Evolutionary conservation across 2,113 vertebrate genomes (phyloP), one percentile per base, ranked within the genome.

Genomic region (Bostrychus sinensis): DNA sequence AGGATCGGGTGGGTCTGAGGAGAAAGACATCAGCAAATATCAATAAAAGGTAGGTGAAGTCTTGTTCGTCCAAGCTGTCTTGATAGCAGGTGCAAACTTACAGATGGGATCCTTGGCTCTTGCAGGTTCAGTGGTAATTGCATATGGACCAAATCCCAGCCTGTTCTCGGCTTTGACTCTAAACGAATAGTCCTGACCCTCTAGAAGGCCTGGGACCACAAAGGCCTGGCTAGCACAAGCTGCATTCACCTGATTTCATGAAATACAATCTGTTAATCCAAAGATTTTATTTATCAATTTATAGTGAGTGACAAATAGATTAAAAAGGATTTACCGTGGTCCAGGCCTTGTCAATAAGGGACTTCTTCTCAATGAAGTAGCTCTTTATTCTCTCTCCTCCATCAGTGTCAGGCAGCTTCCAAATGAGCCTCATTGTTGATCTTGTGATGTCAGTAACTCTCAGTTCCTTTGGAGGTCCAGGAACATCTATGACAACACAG

Each of bases 301-400:
- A 25, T 23, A 7, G 5, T 17, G 12, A 13, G n/a, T 34, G 16
- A 14, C 4, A 45, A 34, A 36, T 17, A 36, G 8, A 50, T 9
- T 39, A 12, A 37, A 7, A 17, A 20, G n/a, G 14, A 12, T 12
- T 17, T 22, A 95, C 97, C 86, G 91, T 94, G 4, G 95, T 95
- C 97, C 97, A 99, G 65, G 97, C 96, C 58, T 96, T 98, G 72
- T 95, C 96, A 70, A 92, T 94, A 32, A 96, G 77, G 36, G 91
- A 93, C 72, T 91, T 98, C 89, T 99, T 99, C 88, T 99, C 97
- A 23, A 99, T 93, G 32, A 95, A 95, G 75, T 99, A 99, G 80
- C 95, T 96, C 87, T 95, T 98, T 85, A 99, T 98, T 84, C 96
- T 94, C 50, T 99, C 97, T 86, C 97, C 97, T 88, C 97, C 97